A percentile compares a stretch with the other conserved stretches of the same genome.
phyloP scores from a whole-genome alignment of 1,140 invertebrate species.

The Papilio polyxenes region DNA sequence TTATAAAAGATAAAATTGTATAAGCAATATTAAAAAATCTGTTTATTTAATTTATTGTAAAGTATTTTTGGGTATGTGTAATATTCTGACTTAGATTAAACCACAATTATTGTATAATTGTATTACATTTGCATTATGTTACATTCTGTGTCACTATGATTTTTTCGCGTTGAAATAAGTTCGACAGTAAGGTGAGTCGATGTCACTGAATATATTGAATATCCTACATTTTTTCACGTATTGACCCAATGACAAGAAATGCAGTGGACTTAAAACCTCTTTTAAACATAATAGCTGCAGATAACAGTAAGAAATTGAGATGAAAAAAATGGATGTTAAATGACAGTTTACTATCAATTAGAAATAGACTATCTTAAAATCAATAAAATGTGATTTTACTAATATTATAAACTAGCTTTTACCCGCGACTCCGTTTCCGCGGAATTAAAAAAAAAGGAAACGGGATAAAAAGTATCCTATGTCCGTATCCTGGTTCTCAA shows the following conservation, averaged over 20 bases:
- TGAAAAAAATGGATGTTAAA: constrained; percentile 83
- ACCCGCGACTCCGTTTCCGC: no score
- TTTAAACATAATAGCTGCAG: constrained; percentile 86
- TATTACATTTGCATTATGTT: no score
- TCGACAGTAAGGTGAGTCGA: no score
- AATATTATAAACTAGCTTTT: no score
- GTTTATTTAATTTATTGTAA: background rate
- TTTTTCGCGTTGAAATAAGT: no score
- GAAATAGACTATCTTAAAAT: no score
- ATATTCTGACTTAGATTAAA: background rate
- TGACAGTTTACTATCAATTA: constrained; percentile 92
- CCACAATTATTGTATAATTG: no score
- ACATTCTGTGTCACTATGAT: background rate
- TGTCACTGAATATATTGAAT: constrained; percentile 12
- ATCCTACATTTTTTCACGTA: constrained; percentile 67
- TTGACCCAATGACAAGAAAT: constrained; percentile 95
- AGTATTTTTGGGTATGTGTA: constrained; percentile 81
- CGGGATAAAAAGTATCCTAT: no score
- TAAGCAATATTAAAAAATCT: background rate
- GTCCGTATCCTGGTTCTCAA: no score
- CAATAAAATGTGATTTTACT: no score
- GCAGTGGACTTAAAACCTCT: constrained; percentile 91
- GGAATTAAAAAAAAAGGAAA: no score
- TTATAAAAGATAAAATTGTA: no score
- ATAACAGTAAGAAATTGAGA: constrained; percentile 84